Conservation (phyloP, 2,888 invertebrate species). For the Pyralis farinalis region DNA sequence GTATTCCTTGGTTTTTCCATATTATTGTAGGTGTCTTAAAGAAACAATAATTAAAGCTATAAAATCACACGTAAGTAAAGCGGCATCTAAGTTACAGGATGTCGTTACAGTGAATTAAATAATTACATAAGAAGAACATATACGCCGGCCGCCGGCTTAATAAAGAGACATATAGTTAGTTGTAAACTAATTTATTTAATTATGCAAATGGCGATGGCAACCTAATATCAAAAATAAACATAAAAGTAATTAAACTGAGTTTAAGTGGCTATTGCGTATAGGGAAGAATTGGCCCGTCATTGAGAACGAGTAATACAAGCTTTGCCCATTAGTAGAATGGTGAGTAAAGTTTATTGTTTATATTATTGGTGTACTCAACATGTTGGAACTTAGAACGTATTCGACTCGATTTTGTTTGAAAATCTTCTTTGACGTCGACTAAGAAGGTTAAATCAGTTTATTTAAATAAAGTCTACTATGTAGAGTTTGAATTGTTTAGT, state of each 20-base stretch:
- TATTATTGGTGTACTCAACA: conserved; percentile 32
- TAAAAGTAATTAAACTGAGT: conserved; percentile 45
- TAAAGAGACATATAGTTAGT: conserved; percentile 10
- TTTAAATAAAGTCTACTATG: too few species aligned
- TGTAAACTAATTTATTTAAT: conserved; percentile 18
- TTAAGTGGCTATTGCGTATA: conserved; percentile 44
- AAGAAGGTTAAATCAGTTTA: too few species aligned
- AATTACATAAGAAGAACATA: too few species aligned
- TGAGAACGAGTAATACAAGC: conserved; percentile 57
- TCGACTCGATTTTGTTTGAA: too few species aligned
- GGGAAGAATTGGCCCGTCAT: conserved; percentile 46
- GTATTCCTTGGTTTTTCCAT: too few species aligned
- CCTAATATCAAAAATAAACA: conserved; percentile 30
- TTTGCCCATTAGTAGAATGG: conserved; percentile 75
- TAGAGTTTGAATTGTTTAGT: too few species aligned
- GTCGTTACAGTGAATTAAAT: background rate
- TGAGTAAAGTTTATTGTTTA: conserved; percentile 72
- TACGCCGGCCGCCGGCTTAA: background rate
- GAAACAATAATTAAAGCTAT: background rate
- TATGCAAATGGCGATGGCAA: conserved; percentile 7
- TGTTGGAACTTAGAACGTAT: background rate
- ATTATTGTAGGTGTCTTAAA: too few species aligned
- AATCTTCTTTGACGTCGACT: too few species aligned
- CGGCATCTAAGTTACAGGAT: background rate
- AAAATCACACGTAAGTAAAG: too few species aligned